Percentiles rank a stretch among this genome's conserved stretches.
Evolutionary conservation across 2,113 vertebrate species (phyloP).

Genomic region (Oreotrochilus melanogaster): DNA sequence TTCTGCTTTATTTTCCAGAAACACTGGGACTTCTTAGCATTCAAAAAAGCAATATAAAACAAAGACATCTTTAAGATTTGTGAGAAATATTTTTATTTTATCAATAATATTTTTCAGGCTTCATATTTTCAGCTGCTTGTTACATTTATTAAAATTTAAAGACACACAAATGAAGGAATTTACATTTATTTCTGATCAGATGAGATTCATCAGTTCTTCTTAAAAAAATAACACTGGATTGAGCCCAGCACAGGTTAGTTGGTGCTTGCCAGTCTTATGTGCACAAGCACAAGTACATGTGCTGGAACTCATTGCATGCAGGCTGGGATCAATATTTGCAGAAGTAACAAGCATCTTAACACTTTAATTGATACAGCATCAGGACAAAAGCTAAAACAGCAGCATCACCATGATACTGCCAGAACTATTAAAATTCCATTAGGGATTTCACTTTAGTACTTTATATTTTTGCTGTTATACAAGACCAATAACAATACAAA

Average conservation of each 20-base stretch:
- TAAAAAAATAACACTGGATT: background rate
- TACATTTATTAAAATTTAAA: background rate
- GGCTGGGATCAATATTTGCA: background rate
- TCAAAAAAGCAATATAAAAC: background rate
- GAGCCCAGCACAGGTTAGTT: background rate
- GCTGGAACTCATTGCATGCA: no score
- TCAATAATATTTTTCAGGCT: background rate
- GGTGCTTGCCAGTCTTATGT: fast-evolving
- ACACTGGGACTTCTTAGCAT: background rate
- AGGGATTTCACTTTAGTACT: background rate
- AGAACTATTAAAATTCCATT: background rate
- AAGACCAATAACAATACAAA: background rate
- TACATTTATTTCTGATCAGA: background rate
- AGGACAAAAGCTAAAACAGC: background rate
- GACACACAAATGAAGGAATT: background rate
- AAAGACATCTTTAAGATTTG: background rate
- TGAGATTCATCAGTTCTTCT: background rate
- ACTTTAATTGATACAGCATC: background rate
- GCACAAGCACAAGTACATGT: fast-evolving
- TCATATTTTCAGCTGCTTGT: background rate
- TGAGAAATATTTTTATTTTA: constrained; percentile 2
- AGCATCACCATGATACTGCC: background rate
- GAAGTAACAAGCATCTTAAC: background rate
- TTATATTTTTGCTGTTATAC: background rate
- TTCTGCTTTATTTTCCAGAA: background rate